A percentile compares a stretch with the other conserved stretches of the same genome.
These are phyloP conservation scores for Eublepharis macularius DNA, from an alignment of 2,113 vertebrate species.

Conservation along the genomic window DNA sequence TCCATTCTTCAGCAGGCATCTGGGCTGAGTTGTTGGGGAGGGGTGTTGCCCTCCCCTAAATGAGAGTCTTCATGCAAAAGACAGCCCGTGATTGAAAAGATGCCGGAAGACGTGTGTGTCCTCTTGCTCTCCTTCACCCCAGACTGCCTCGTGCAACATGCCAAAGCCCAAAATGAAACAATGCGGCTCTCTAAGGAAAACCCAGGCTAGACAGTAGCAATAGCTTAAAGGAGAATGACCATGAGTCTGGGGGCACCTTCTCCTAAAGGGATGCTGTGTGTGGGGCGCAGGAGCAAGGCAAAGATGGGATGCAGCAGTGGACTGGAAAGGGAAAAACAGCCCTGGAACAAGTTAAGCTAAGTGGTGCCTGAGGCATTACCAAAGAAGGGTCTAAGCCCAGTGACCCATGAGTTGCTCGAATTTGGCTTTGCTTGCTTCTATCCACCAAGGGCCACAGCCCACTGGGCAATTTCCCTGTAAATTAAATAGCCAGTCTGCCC, in stretches of 20 bases:
- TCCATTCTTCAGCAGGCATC: background rate
- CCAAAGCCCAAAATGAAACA: background rate
- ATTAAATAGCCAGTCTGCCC: too few relatives aligned
- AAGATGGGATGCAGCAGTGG: too few relatives aligned
- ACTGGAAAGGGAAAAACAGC: too few relatives aligned
- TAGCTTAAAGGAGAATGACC: background rate
- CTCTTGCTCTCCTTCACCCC: background rate
- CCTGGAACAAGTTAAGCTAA: too few relatives aligned
- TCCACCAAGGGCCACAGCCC: too few relatives aligned
- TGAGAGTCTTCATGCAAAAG: background rate
- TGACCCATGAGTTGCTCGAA: too few relatives aligned
- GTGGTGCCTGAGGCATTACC: too few relatives aligned
- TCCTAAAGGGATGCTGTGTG: too few relatives aligned
- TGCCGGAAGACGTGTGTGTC: background rate
- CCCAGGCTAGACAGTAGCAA: background rate
- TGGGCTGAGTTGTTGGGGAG: too few relatives aligned
- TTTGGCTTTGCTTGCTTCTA: too few relatives aligned
- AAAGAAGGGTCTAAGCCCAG: too few relatives aligned
- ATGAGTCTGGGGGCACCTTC: background rate
- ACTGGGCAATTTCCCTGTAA: too few relatives aligned
- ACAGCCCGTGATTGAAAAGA: background rate
- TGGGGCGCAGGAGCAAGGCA: background rate
- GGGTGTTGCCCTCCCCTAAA: background rate
- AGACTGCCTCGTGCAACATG: background rate
- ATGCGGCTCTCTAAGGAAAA: background rate